Evolutionary conservation across 2,113 vertebrate species (phyloP), one percentile per base, ranked within the genome.

Genomic region (Piliocolobus tephrosceles): DNA sequence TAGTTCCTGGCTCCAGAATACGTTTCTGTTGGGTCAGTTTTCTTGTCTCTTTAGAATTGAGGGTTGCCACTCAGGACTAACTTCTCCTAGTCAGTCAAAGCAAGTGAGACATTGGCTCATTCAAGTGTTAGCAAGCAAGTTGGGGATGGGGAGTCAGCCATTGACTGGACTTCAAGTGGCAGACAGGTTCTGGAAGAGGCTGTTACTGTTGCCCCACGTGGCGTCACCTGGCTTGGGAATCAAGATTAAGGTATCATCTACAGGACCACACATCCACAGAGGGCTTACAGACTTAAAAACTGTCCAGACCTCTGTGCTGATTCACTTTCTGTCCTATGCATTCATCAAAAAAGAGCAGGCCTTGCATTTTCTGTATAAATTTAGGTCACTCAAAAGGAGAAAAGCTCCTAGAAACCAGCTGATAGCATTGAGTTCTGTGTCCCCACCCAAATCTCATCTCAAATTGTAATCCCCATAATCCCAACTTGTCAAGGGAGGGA

Each of bases 281-380:
- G 20, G 73, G 9, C 9, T 27, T 18, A 43, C 23, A 47, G 45
- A 22, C 27, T 16, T 32, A 40, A 47, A 84, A 14, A 30, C 25
- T 13, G 14, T 47, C 25, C 0, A 1, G 23, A 2, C 8, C 1
- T 2, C 35, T 30, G 30, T 47, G 40, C 17, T 35, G 66, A 35
- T 75, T 47, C 27, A 27, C 32, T 12, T 72, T 32, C 40, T 61
- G 18, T 14, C 43, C 40, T 73, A 50, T 8, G 8, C 9, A 35
- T 82, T 58, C 40, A 4, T 50, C 25, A 35, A 61, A 82, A 64
- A 14, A 7, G 18, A 64, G 76, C 32, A 25, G 8, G 25, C 40
- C 9, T 72, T 10, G 17, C 32, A 73, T 38, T 61, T 64, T 25
- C 18, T 9, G 13, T 25, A 23, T 50, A 27, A 47, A 35, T 18